These are phyloP conservation scores for Arnoldichthys spilopterus DNA, from an alignment of 2,797 vertebrate genomes.

Conservation along the genomic window DNA sequence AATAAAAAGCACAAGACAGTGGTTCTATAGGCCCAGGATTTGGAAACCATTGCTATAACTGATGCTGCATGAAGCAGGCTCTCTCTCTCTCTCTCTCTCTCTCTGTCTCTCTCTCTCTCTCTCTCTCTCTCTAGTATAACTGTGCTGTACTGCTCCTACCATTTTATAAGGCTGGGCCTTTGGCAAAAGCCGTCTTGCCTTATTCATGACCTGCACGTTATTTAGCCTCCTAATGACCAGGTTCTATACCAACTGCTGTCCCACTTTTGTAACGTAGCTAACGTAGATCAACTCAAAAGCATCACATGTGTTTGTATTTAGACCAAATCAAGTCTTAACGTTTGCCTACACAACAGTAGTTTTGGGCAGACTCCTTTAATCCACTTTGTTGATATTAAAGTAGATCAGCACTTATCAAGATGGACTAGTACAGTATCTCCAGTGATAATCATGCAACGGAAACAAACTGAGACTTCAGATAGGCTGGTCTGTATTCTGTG, in stretches of 20 bases:
- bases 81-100: neutral
- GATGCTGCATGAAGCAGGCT: neutral
- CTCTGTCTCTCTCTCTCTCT: neutral
- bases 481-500: neutral
- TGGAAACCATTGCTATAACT: neutral
- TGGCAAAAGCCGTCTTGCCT: slow-evolving; percentile 71
- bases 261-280: too few relatives aligned
- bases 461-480: neutral
- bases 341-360: slow-evolving; percentile 22
- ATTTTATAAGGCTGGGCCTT: slow-evolving; percentile 61
- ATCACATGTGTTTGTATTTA: slow-evolving; percentile 69
- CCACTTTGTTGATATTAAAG: neutral
- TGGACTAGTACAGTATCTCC: neutral
- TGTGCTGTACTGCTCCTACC: slow-evolving; percentile 24
- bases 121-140: slow-evolving; percentile 11
- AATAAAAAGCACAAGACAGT: too few relatives aligned
- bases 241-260: slow-evolving; percentile 50
- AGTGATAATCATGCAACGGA: neutral
- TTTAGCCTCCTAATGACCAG: slow-evolving; percentile 59
- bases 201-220: slow-evolving; percentile 72
- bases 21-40: neutral
- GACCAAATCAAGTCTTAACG: slow-evolving; percentile 52
- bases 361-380: neutral
- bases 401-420: neutral
- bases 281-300: slow-evolving; percentile 56